Percentiles rank a stretch among this genome's conserved stretches.
Conservation (phyloP, 92 coral and sea anemone genomes). For the Porites evermanni region DNA sequence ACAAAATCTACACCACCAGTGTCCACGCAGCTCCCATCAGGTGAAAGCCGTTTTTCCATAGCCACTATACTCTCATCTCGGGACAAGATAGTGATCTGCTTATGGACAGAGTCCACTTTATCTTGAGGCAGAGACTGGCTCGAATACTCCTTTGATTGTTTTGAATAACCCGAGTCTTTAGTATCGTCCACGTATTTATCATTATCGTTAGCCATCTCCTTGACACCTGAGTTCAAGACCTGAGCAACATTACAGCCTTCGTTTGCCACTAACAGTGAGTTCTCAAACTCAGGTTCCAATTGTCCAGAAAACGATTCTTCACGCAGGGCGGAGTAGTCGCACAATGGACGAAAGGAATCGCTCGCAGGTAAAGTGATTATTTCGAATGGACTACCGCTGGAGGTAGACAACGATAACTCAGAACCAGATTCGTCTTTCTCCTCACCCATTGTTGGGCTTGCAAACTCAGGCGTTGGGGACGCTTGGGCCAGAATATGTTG, state of each 20-base stretch:
- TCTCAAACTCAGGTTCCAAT: background rate
- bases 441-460: background rate
- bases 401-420: conserved; percentile 12
- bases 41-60: conserved; percentile 42
- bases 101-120: background rate
- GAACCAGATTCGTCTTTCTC: conserved; percentile 20
- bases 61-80: conserved; percentile 17
- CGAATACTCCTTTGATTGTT: background rate
- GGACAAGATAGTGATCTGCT: conserved; percentile 32
- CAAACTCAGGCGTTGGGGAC: background rate
- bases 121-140: background rate
- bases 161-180: background rate
- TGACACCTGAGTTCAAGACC: conserved; percentile 2
- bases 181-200: background rate
- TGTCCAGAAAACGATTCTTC: background rate
- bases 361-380: background rate
- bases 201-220: background rate
- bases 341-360: background rate
- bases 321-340: background rate
- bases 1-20: conserved; percentile 14
- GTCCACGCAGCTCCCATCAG: conserved; percentile 48
- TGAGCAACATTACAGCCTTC: background rate
- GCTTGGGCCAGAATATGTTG: background rate
- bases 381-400: conserved; percentile 25
- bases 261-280: background rate